These are phyloP conservation scores for Akabosia matsudoensis DNA, from an alignment of 1,140 invertebrate species.

Conservation along the genomic window DNA sequence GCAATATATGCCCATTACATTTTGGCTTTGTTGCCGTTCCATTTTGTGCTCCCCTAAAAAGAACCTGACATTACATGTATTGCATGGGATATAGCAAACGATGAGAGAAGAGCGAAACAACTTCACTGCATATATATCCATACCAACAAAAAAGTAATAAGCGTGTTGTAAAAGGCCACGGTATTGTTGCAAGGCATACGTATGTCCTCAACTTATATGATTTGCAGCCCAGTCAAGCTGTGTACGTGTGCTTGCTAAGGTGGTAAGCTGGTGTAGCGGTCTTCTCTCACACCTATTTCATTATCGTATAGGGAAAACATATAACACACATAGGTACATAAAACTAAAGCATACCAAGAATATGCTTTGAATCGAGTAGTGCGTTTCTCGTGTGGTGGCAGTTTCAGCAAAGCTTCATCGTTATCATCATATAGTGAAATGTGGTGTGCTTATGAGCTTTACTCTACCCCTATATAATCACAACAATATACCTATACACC, in stretches of 20 bases:
- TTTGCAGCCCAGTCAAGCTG: conserved; percentile 21
- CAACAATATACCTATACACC: background rate
- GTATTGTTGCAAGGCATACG: conserved; percentile 8
- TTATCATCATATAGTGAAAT: background rate
- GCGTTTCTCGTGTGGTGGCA: background rate
- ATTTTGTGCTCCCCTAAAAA: background rate
- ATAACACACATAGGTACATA: conserved; percentile 5
- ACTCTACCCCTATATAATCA: no score
- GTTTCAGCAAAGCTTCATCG: background rate
- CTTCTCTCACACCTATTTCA: conserved; percentile 18
- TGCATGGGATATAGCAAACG: background rate
- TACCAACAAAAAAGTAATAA: background rate
- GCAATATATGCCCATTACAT: background rate
- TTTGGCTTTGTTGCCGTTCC: background rate
- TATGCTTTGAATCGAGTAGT: background rate
- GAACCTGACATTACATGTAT: background rate
- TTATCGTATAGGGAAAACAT: background rate
- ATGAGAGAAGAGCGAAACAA: background rate
- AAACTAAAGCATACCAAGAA: background rate
- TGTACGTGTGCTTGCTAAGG: conserved; percentile 21
- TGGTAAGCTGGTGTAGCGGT: conserved; percentile 15
- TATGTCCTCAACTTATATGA: conserved; percentile 25
- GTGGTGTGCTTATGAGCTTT: background rate
- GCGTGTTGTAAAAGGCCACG: background rate
- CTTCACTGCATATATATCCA: background rate